Conservation (phyloP, 2,888 invertebrate species). For the Heliconius sara region DNA sequence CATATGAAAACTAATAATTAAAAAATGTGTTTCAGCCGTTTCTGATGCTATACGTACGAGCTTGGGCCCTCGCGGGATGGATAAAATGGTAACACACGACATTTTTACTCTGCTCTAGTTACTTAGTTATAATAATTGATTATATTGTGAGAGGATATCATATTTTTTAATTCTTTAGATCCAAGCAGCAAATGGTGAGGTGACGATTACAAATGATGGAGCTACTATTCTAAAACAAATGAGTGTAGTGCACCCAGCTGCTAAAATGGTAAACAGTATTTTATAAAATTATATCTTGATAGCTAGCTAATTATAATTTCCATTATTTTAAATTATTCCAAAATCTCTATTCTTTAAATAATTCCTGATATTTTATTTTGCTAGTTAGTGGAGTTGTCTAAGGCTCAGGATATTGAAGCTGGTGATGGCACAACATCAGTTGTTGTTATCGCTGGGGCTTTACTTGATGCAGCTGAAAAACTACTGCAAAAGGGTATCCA, state of each 20-base stretch:
- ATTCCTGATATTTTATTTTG: constrained; percentile 46
- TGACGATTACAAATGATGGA: constrained; percentile 99
- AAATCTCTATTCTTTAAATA: neutral
- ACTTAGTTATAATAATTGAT: constrained; percentile 15
- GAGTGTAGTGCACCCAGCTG: constrained; percentile 99
- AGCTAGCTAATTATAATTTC: too few species aligned
- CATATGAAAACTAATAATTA: neutral
- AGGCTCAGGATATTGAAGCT: constrained; percentile 99
- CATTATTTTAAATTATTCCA: too few species aligned
- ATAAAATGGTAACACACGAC: constrained; percentile 93
- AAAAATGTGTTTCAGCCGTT: constrained; percentile 7
- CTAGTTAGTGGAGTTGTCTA: constrained; percentile 97
- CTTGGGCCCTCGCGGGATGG: constrained; percentile 99
- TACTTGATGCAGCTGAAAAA: constrained; percentile 97
- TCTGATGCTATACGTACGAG: constrained; percentile 98
- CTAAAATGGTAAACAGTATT: constrained; percentile 92
- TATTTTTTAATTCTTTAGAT: constrained; percentile 85
- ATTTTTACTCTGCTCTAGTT: constrained; percentile 15
- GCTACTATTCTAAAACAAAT: constrained; percentile 99
- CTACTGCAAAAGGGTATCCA: constrained; percentile 97
- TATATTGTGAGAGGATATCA: constrained; percentile 20
- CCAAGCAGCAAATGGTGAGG: constrained; percentile 98
- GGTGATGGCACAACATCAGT: constrained; percentile 99
- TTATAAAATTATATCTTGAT: neutral
- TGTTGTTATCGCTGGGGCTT: constrained; percentile 97